phyloP scores from a whole-genome alignment of 2,113 vertebrate species.

The Xiphophorus couchianus region DNA sequence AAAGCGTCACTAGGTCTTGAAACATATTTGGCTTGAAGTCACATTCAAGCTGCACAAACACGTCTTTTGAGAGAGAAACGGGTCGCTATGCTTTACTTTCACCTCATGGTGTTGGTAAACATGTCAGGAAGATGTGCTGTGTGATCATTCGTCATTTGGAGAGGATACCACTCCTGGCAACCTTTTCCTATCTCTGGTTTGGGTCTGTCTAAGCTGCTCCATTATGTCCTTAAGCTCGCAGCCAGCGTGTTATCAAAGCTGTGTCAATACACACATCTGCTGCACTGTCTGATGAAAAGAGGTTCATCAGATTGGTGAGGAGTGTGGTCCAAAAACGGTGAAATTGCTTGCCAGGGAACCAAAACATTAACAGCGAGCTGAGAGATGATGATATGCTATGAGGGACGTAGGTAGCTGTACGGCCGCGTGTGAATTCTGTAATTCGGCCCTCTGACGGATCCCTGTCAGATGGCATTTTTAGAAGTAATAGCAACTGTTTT shows the following conservation, averaged over 20 bases:
- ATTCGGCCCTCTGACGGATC: not conserved
- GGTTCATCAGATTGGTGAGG: not conserved
- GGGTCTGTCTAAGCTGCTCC: not conserved
- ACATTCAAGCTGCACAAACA: not conserved
- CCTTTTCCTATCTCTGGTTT: not conserved
- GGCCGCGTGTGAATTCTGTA: not conserved
- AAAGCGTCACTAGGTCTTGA: not conserved
- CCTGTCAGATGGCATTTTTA: not conserved
- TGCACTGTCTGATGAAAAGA: not conserved
- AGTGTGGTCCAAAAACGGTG: not conserved
- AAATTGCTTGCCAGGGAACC: not conserved
- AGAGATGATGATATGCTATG: conserved; percentile 5
- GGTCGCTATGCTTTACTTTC: not conserved
- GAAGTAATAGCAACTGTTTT: not conserved
- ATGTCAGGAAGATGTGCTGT: not conserved
- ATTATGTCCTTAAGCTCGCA: conserved; percentile 2
- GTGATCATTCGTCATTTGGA: not conserved
- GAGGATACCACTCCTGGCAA: not conserved
- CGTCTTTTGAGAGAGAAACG: not conserved
- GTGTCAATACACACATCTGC: conserved; percentile 8
- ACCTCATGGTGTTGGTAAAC: not conserved
- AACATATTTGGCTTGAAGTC: not conserved
- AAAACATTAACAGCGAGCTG: conserved; percentile 6
- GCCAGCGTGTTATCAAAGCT: not conserved
- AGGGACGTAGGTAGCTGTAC: not conserved